Conservation (phyloP, 1,140 invertebrate species). For the Atta texana region DNA sequence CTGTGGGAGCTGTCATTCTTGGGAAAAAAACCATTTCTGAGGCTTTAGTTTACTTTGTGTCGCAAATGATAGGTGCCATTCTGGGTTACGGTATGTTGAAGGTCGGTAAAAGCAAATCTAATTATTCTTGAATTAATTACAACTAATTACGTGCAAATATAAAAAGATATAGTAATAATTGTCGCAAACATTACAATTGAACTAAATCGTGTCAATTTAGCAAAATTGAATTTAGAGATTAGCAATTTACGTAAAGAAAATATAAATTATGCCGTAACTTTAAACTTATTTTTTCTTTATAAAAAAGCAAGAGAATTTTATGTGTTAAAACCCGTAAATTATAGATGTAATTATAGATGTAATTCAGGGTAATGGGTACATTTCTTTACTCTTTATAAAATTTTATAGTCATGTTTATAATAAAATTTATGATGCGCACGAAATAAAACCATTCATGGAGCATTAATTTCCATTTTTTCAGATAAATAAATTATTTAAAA, state of each 20-base stretch:
- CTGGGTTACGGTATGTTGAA: constrained; percentile 89
- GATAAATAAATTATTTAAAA: neutral
- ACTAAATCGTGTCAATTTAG: neutral
- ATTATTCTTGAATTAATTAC: constrained; percentile 38
- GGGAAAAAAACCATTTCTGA: constrained; percentile 89
- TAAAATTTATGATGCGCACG: neutral
- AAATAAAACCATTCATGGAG: neutral
- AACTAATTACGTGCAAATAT: neutral
- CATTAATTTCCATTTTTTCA: neutral
- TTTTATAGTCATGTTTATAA: neutral
- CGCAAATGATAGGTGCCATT: constrained; percentile 90
- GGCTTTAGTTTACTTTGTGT: constrained; percentile 89
- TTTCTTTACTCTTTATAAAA: neutral
- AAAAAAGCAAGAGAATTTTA: neutral
- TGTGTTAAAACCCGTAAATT: neutral
- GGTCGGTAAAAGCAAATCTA: constrained; percentile 75
- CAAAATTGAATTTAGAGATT: neutral
- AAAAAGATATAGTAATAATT: neutral
- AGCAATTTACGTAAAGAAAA: neutral
- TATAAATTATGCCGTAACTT: neutral
- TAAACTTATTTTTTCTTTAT: neutral
- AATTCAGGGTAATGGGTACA: no score
- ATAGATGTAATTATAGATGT: neutral
- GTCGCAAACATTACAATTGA: neutral
- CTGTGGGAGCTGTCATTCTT: constrained; percentile 89